Evolutionary conservation across 2,797 vertebrate genomes (phyloP).

Genomic region (Furcifer pardalis): DNA sequence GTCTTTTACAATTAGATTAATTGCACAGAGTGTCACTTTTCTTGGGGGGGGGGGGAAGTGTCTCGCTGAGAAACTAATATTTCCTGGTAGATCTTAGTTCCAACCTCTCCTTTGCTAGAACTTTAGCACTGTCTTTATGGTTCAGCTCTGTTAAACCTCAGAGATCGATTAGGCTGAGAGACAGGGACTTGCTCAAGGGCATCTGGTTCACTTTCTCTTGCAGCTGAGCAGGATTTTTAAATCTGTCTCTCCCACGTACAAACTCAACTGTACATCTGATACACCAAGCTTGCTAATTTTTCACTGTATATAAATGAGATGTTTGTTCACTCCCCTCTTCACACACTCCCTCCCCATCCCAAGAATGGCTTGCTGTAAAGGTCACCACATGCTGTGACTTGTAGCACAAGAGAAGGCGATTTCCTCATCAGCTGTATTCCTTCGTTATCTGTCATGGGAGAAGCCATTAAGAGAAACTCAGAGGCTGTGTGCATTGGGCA

Average conservation of each 20-base stretch:
- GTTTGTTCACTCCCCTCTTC: not conserved
- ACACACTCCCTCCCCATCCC: not conserved
- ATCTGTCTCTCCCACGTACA: not conserved
- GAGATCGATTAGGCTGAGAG: not conserved
- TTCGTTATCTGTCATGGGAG: not conserved
- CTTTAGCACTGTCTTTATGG: not conserved
- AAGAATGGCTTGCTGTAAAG: slow-evolving; percentile 10
- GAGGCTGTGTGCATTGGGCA: not conserved
- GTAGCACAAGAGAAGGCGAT: not conserved
- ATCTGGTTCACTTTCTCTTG: not conserved
- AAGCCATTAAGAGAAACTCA: not conserved
- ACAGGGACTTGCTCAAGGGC: not conserved
- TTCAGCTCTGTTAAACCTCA: not conserved
- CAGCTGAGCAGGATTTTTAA: not conserved
- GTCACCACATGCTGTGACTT: slow-evolving; percentile 22
- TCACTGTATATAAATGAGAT: slow-evolving; percentile 16
- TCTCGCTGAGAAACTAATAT: not conserved
- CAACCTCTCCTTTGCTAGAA: not conserved
- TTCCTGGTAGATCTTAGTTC: not conserved
- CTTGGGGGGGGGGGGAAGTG: no score
- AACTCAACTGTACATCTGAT: not conserved
- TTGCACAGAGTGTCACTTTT: not conserved
- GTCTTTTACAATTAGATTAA: not conserved
- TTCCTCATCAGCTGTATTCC: not conserved
- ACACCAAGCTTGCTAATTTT: not conserved